Conservation (phyloP, 2,888 invertebrate genomes). For the Patella ulyssiponensis region DNA sequence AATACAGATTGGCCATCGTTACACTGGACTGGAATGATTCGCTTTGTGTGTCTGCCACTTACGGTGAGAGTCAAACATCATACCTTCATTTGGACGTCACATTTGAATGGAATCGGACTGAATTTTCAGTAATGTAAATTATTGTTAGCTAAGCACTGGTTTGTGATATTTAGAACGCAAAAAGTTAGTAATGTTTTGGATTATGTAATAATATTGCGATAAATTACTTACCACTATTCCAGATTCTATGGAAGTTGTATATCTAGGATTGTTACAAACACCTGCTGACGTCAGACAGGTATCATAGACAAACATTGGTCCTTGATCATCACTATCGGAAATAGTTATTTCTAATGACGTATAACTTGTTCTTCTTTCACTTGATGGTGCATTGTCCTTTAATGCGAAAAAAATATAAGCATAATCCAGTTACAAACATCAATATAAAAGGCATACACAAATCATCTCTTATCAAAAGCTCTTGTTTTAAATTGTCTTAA, state of each 20-base stretch:
- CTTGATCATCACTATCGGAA: constrained; percentile 46
- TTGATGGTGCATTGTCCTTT: neutral
- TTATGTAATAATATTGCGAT: neutral
- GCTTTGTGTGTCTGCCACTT: no score
- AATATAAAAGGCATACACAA: no score
- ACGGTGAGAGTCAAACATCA: no score
- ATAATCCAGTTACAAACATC: no score
- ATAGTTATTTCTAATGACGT: constrained; percentile 42
- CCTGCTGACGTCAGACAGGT: constrained; percentile 39
- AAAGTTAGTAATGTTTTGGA: neutral
- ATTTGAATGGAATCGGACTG: no score
- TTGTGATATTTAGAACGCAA: neutral
- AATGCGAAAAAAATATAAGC: neutral
- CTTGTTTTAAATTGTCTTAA: no score
- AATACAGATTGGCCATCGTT: no score
- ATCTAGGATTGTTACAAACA: constrained; percentile 30
- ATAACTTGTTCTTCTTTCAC: constrained; percentile 15
- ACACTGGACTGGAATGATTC: no score
- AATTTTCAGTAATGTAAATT: no score
- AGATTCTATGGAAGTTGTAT: constrained; percentile 23
- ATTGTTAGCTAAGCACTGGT: no score
- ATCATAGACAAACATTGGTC: constrained; percentile 42
- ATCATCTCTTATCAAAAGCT: no score
- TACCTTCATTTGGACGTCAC: no score
- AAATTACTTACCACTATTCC: constrained; percentile 19